These are phyloP conservation scores for Pelmatolapia mariae DNA, from an alignment of 2,113 vertebrate species.

Conservation along the genomic window DNA sequence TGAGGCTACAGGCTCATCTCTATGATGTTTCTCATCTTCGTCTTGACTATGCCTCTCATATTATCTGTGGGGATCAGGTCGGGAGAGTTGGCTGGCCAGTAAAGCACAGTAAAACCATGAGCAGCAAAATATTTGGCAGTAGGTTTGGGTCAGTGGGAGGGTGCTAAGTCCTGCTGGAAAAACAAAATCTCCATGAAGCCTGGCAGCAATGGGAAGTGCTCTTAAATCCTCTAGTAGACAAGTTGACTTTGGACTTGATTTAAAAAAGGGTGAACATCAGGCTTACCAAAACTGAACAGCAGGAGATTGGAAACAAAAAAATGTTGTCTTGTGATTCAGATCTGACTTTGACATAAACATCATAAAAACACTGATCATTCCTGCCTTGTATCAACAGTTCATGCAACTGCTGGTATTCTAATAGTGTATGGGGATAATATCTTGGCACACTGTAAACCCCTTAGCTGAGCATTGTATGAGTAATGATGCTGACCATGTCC, in stretches of 20 bases:
- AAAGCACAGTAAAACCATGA: not conserved
- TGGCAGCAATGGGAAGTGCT: not conserved
- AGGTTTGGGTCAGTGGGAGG: not conserved
- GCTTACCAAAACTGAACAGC: not conserved
- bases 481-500: not conserved
- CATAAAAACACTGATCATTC: not conserved
- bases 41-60: not conserved
- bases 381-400: not conserved
- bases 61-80: not conserved
- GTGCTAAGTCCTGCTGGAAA: not conserved
- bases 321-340: not conserved
- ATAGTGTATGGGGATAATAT: not conserved
- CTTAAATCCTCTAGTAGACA: not conserved
- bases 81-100: not conserved
- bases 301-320: not conserved
- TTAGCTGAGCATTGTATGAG: not conserved
- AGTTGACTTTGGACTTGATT: not conserved
- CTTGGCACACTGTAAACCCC: not conserved
- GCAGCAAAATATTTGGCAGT: not conserved
- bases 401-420: not conserved
- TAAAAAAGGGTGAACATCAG: not conserved
- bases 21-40: accelerated
- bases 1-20: too few species aligned
- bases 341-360: not conserved
- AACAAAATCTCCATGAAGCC: not conserved